phyloP scores from a whole-genome alignment of 2,113 vertebrate genomes.

The Neotoma lepida region DNA sequence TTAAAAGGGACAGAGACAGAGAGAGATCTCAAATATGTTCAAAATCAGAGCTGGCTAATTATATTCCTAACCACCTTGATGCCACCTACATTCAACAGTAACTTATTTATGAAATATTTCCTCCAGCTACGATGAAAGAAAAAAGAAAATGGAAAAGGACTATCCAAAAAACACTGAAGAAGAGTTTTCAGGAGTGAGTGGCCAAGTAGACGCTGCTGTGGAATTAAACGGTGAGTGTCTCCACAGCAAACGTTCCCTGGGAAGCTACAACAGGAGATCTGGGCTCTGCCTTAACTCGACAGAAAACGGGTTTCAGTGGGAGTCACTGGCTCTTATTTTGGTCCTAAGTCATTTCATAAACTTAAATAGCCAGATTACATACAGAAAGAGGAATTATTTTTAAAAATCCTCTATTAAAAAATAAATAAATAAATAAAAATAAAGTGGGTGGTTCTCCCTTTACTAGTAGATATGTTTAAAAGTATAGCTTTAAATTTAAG shows the following conservation, averaged over 20 bases:
- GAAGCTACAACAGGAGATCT: background rate
- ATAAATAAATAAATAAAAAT: background rate
- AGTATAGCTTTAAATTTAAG: background rate
- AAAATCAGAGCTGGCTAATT: background rate
- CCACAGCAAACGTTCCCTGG: background rate
- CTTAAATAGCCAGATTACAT: background rate
- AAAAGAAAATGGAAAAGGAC: conserved; percentile 77
- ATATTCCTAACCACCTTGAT: rapidly evolving
- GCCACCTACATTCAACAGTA: background rate
- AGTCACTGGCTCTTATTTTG: background rate
- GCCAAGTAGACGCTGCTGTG: conserved; percentile 71
- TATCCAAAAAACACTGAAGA: conserved; percentile 75
- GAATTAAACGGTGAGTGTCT: conserved; percentile 76
- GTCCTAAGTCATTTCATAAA: background rate
- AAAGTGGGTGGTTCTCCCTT: background rate
- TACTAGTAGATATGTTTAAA: background rate
- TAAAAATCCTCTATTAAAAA: background rate
- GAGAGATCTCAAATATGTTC: background rate
- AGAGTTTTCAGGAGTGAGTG: conserved; percentile 77
- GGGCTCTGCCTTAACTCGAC: background rate
- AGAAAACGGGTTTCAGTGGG: background rate
- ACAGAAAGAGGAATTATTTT: background rate
- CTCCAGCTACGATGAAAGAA: conserved; percentile 74
- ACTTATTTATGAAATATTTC: conserved; percentile 50
- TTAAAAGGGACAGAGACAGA: background rate